Percentiles rank a stretch among this genome's conserved stretches.
phyloP scores from a whole-genome alignment of 2,888 invertebrate genomes.

The Lycia hirtaria region DNA sequence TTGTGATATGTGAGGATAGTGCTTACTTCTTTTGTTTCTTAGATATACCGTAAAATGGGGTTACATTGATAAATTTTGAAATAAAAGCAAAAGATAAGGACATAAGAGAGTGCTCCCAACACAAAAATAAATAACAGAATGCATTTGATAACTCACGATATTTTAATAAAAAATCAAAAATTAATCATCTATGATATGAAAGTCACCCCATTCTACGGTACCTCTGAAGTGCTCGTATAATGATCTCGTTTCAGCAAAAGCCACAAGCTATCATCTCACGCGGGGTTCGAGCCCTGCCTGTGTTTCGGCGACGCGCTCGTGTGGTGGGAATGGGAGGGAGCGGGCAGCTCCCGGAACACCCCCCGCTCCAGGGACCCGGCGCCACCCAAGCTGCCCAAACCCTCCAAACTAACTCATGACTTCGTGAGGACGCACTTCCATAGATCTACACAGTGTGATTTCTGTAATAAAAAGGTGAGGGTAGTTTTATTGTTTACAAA shows the following conservation, averaged over 20 bases:
- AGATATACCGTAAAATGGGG: too few relatives aligned
- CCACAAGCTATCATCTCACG: slow-evolving; percentile 89
- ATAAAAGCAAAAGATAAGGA: too few relatives aligned
- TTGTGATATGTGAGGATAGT: too few relatives aligned
- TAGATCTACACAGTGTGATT: slow-evolving; percentile 95
- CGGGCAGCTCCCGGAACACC: slow-evolving; percentile 59
- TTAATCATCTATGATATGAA: too few relatives aligned
- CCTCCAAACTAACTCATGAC: slow-evolving; percentile 85
- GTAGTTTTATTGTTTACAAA: neutral
- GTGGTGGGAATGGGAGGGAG: slow-evolving; percentile 90
- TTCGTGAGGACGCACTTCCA: slow-evolving; percentile 96
- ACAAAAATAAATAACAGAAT: too few relatives aligned
- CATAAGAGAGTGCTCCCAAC: too few relatives aligned
- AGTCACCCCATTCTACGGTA: too few relatives aligned
- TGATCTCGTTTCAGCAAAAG: slow-evolving; percentile 86
- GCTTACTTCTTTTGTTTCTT: too few relatives aligned
- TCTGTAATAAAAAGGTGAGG: slow-evolving; percentile 95
- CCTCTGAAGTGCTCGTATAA: too few relatives aligned
- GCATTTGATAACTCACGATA: too few relatives aligned
- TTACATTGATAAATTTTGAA: too few relatives aligned
- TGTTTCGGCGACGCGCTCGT: slow-evolving; percentile 96
- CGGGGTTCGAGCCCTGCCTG: slow-evolving; percentile 95
- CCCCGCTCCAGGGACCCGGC: slow-evolving; percentile 64
- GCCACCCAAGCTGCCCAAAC: slow-evolving; percentile 59
- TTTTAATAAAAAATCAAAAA: too few relatives aligned